Conservation (phyloP, 2,113 vertebrate species). For the Etheostoma spectabile region DNA sequence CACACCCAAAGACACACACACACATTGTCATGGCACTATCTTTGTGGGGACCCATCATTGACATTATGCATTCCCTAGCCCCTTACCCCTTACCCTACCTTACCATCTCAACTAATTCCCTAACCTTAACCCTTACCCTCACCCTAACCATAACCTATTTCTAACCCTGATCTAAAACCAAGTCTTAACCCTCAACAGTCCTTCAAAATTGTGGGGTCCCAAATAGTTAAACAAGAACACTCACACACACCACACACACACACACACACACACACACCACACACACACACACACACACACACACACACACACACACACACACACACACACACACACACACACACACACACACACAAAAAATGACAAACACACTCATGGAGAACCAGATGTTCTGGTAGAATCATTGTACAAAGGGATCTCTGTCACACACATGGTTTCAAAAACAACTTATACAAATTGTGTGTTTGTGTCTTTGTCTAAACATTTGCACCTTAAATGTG, state of each 20-base stretch:
- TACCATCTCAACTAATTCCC: no score
- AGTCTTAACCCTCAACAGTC: no score
- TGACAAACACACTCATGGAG: not conserved
- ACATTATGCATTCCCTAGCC: no score
- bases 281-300: not conserved
- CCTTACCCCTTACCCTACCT: no score
- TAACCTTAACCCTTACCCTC: no score
- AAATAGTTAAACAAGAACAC: not conserved
- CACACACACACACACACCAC: not conserved
- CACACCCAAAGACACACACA: constrained; percentile 11
- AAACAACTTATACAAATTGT: not conserved
- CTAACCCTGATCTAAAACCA: no score
- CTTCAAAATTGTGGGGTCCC: no score
- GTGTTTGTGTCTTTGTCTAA: constrained; percentile 2
- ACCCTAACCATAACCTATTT: no score
- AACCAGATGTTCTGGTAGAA: not conserved
- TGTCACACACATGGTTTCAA: constrained; percentile 20
- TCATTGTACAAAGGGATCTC: not conserved
- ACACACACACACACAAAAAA: constrained; percentile 4
- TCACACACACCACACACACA: not conserved
- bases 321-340: constrained; percentile 21
- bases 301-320: not conserved
- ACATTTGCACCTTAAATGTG: not conserved
- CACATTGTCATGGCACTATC: no score
- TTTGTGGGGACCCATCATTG: no score